Evolutionary conservation across 2,113 vertebrate genomes (phyloP), one percentile per base, ranked within the genome.

Genomic region (Paracanthobrama guichenoti): DNA sequence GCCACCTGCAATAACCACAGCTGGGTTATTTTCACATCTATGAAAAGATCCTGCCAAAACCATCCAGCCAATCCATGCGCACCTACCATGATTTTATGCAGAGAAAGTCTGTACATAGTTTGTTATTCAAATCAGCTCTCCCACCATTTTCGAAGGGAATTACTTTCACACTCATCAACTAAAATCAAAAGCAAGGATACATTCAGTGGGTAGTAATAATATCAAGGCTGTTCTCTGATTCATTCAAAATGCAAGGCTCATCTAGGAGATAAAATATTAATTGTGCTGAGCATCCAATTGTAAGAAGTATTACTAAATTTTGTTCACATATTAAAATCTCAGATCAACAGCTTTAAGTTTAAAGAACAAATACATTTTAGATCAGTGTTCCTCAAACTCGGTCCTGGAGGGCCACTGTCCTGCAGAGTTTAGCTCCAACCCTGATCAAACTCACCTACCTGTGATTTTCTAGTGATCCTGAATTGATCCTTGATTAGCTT

Each of bases 1-100:
- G 57, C 81, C 87, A 84, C 84, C 81, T 86, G 62, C 69, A 84
- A 78, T 44, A 66, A 81, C 75, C 77, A 80, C 84, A 88, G 82
- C 85, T 82, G 73, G 83, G 53, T 64, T 73, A 69, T 81, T 76
- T 79, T 79, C 64, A 83, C 55, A 39, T 31, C 82, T 79, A 64
- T 77, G 85, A 84, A 79, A 55, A 78, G 76, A 50, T 64, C 62
- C 48, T 55, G 66, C 55, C 42, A 69, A 72, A 85, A 71, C 16
- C 46, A 62, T 71, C 78, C 83, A 59, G 62, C 72, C 62, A 55
- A 71, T 71, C 79, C 22, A 24, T 13, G 48, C 0, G 2, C 53
- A 62, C n/a, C 55, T 62, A 55, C 77, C 13, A 50, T 57, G 67
- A 77, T 57, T 74, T 67, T 20, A 83, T 10, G 60, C 81, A 35